These are phyloP conservation scores for Siderastrea radians DNA, from an alignment of 92 coral and sea anemone species.

Conservation along the genomic window DNA sequence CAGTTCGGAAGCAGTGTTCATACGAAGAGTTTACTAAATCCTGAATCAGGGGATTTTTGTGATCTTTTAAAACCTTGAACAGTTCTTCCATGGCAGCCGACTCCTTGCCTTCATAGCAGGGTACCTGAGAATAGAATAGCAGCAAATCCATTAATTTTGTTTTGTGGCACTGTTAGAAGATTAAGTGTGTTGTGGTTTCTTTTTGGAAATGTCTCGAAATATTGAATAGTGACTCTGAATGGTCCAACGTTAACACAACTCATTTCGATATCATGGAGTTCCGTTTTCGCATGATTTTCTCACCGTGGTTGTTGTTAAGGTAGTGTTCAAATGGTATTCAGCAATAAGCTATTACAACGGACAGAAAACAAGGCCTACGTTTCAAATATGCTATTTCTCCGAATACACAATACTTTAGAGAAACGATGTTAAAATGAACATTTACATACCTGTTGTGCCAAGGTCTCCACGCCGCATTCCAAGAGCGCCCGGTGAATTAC, in stretches of 20 bases:
- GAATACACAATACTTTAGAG: too few relatives aligned
- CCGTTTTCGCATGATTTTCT: too few relatives aligned
- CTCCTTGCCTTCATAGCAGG: neutral
- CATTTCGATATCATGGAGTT: too few relatives aligned
- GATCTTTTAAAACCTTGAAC: conserved; percentile 30
- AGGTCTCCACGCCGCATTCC: conserved; percentile 4
- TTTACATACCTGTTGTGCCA: neutral
- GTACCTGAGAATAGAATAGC: neutral
- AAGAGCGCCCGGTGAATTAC: neutral
- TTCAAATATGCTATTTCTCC: neutral
- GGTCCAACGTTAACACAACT: too few relatives aligned
- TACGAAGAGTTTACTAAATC: too few relatives aligned
- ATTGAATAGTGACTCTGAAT: too few relatives aligned
- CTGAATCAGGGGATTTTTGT: conserved; percentile 11
- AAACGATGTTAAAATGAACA: neutral
- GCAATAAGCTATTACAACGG: neutral
- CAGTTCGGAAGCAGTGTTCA: too few relatives aligned
- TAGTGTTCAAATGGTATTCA: too few relatives aligned
- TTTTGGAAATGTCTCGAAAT: too few relatives aligned
- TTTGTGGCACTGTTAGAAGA: neutral
- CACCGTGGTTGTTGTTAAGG: too few relatives aligned
- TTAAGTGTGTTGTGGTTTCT: too few relatives aligned
- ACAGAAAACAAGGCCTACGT: neutral
- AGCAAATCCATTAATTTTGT: neutral
- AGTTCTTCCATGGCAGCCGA: conserved; percentile 41